Evolutionary conservation across 2,113 vertebrate genomes (phyloP).

Genomic region (Stigmatopora argus): DNA sequence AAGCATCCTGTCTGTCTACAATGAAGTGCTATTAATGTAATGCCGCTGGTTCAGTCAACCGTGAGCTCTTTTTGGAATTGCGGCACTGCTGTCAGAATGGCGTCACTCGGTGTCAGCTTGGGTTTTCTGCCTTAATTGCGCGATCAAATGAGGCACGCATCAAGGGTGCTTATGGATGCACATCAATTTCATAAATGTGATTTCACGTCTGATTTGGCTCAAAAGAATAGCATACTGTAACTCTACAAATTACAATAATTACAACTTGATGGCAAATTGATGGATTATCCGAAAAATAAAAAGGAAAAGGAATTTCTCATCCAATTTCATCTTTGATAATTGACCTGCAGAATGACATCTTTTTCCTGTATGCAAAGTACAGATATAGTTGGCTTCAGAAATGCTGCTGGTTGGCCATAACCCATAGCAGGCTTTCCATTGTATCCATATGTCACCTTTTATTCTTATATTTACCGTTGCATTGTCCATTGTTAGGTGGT

Average conservation of each 20-base stretch:
- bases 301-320: not conserved
- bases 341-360: not conserved
- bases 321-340: not conserved
- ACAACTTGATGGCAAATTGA: constrained; percentile 10
- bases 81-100: constrained; percentile 41
- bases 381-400: not conserved
- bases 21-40: constrained; percentile 47
- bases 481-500: not conserved
- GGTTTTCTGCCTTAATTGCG: constrained; percentile 25
- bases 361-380: not conserved
- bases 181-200: constrained; percentile 29
- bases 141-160: constrained; percentile 37
- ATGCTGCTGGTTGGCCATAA: not conserved
- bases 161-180: constrained; percentile 28
- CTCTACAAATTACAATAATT: constrained; percentile 8
- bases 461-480: not conserved
- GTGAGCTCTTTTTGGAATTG: constrained; percentile 49
- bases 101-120: constrained; percentile 15
- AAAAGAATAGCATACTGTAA: constrained; percentile 10
- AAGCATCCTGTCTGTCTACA: constrained; percentile 46
- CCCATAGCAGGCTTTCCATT: not conserved
- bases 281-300: not conserved
- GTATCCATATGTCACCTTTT: not conserved
- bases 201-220: constrained; percentile 29
- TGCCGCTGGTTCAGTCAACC: constrained; percentile 51